Conservation (phyloP, 2,113 vertebrate species). For the Pyxicephalus adspersus region DNA sequence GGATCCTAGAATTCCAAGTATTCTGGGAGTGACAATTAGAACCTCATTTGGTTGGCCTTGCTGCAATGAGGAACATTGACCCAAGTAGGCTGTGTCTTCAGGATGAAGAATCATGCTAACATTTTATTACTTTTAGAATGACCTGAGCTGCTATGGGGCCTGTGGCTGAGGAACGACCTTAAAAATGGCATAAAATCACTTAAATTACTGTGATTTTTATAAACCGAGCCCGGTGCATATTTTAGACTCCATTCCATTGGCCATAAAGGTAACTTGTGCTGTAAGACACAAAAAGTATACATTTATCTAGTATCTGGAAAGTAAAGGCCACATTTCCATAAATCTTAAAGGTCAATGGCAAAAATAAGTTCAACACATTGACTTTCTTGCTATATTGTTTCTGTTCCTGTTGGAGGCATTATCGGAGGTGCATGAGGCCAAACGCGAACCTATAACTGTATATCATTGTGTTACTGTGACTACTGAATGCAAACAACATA, state of each 20-base stretch:
- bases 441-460: background rate
- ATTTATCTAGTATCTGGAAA: slow-evolving; percentile 37
- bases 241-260: background rate
- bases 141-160: no score
- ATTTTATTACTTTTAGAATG: no score
- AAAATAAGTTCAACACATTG: slow-evolving; percentile 45
- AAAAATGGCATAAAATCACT: no score
- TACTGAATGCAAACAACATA: background rate
- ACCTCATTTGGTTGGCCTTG: no score
- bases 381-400: slow-evolving; percentile 28
- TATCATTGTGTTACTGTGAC: slow-evolving; percentile 5
- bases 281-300: slow-evolving; percentile 3
- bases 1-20: no score
- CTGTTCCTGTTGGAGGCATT: slow-evolving; percentile 3
- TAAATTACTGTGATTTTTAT: no score
- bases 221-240: background rate
- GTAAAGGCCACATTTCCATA: slow-evolving; percentile 53
- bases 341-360: slow-evolving; percentile 36
- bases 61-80: no score
- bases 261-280: background rate
- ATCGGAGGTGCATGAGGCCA: slow-evolving; percentile 8
- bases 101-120: no score
- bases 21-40: no score
- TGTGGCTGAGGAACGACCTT: no score
- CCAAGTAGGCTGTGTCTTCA: no score